Conservation (phyloP, 2,888 invertebrate genomes). For the Drosophila mercatorum region DNA sequence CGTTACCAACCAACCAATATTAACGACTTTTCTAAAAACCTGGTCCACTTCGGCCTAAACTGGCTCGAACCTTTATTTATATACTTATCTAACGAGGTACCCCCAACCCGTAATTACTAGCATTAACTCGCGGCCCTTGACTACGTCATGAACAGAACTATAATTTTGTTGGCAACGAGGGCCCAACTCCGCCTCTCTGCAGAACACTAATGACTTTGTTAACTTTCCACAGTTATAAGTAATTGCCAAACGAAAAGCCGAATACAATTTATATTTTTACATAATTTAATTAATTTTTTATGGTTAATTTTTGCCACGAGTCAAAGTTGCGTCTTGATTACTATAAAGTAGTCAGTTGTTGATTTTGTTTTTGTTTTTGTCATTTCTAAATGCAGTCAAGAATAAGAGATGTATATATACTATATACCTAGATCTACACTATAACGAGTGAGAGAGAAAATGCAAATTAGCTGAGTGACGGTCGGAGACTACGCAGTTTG, state of each 20-base stretch:
- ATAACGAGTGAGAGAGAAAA: conserved; percentile 9
- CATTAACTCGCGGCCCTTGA: background rate
- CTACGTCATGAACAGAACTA: background rate
- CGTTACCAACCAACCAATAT: background rate
- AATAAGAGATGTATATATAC: background rate
- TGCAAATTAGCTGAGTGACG: conserved; percentile 42
- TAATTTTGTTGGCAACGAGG: background rate
- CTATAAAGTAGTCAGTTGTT: too few relatives aligned
- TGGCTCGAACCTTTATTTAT: background rate
- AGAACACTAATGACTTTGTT: conserved; percentile 7
- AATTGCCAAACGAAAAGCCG: background rate
- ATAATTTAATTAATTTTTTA: conserved; percentile 5
- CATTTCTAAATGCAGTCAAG: conserved; percentile 13
- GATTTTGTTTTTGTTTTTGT: background rate
- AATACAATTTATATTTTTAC: background rate
- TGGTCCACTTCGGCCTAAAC: background rate
- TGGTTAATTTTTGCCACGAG: background rate
- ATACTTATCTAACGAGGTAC: background rate
- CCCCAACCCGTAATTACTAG: background rate
- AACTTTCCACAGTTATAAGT: background rate
- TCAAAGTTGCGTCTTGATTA: background rate
- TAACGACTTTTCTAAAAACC: background rate
- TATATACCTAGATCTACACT: background rate
- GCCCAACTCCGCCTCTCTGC: background rate
- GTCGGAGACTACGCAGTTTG: conserved; percentile 26